Evolutionary conservation across 2,797 vertebrate genomes (phyloP).

Genomic region (Cheracebus regulus): DNA sequence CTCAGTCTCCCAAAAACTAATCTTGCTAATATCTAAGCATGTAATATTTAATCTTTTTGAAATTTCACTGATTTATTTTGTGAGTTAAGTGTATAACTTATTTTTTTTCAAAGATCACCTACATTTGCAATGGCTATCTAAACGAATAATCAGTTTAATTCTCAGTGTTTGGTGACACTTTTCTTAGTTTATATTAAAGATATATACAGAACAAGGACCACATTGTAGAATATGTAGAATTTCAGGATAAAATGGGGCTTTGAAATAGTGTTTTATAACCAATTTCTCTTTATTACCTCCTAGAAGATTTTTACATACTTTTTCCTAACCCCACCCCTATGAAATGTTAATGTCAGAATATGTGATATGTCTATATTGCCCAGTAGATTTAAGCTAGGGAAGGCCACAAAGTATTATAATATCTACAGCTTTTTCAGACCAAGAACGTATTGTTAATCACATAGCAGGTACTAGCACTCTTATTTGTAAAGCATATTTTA

Average conservation of each 20-base stretch:
- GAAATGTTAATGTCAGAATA: not conserved
- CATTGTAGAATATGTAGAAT: not conserved
- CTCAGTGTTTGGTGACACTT: not conserved
- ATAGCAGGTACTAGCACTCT: not conserved
- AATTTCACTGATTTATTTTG: not conserved
- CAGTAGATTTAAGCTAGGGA: not conserved
- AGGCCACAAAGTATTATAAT: not conserved
- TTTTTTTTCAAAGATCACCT: not conserved
- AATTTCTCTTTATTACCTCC: not conserved
- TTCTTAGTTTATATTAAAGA: not conserved
- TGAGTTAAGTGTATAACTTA: not conserved
- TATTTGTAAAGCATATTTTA: not conserved
- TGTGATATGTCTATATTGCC: not conserved
- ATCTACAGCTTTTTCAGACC: not conserved
- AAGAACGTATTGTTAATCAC: not conserved
- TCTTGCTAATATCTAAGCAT: not conserved
- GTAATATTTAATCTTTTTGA: not conserved
- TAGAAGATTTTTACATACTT: not conserved
- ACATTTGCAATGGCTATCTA: not conserved
- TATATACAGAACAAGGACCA: not conserved
- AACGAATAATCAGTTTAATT: not conserved
- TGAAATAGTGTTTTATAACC: not conserved
- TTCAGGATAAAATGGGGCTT: not conserved
- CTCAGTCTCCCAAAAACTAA: not conserved
- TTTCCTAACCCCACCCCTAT: not conserved